Conservation (phyloP, 1,140 invertebrate genomes). For the Harpegnathos saltator region DNA sequence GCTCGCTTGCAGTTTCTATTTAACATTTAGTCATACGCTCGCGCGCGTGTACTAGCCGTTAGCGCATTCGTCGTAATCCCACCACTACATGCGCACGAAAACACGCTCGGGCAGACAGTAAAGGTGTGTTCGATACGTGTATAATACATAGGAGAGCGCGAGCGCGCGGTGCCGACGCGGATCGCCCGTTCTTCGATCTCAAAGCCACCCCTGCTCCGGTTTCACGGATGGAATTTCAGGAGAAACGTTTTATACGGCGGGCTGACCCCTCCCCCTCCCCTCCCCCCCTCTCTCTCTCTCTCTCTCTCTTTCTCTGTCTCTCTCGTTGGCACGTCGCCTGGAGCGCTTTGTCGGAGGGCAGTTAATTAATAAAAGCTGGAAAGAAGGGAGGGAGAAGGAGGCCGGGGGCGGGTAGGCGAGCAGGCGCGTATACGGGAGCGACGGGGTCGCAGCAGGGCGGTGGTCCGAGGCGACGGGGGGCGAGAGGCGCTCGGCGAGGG, state of each 20-base stretch:
- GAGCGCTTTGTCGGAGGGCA: constrained; percentile 68
- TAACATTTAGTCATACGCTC: constrained; percentile 55
- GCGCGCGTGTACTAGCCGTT: not conserved
- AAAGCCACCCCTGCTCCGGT: constrained; percentile 59
- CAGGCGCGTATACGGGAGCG: constrained; percentile 13
- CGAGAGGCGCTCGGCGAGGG: not conserved
- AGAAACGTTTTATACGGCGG: constrained; percentile 70
- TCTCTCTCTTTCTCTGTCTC: constrained; percentile 30
- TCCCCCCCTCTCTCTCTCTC: not conserved
- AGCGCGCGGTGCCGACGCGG: constrained; percentile 29
- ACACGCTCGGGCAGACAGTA: constrained; percentile 2
- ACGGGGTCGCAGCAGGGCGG: constrained; percentile 10
- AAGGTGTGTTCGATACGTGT: constrained; percentile 29
- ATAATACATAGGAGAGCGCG: too few relatives aligned
- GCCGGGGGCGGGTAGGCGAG: too few relatives aligned
- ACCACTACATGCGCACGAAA: constrained; percentile 6
- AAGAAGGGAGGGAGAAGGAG: constrained; percentile 20
- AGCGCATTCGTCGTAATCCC: constrained; percentile 51
- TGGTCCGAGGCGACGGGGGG: not conserved
- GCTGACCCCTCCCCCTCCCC: too few relatives aligned
- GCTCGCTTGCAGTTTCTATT: constrained; percentile 42
- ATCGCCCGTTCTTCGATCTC: constrained; percentile 58
- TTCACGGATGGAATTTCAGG: constrained; percentile 65
- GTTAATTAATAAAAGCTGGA: constrained; percentile 76
- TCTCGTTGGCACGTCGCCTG: constrained; percentile 68